These are phyloP conservation scores for Phengaris alcon DNA, from an alignment of 2,888 invertebrate species.

Conservation along the genomic window DNA sequence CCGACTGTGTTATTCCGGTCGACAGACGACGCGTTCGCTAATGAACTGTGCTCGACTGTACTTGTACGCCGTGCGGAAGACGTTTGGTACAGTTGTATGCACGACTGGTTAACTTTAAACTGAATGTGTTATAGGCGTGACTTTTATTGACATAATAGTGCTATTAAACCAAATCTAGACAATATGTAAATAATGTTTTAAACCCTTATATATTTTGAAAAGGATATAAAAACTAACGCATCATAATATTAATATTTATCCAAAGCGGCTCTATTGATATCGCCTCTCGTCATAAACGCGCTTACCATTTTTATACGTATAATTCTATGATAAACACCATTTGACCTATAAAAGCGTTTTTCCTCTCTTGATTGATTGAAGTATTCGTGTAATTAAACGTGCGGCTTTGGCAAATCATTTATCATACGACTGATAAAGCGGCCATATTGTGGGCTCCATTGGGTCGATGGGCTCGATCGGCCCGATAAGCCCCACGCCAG, in stretches of 20 bases:
- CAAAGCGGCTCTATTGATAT: background rate
- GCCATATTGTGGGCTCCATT: background rate
- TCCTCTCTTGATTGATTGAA: constrained; percentile 20
- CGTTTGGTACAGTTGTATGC: background rate
- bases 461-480: constrained; percentile 2
- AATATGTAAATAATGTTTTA: background rate
- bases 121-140: too few species aligned
- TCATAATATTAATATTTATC: constrained; percentile 3
- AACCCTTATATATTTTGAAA: background rate
- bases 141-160: too few species aligned
- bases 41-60: constrained; percentile 32
- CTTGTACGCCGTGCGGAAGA: background rate
- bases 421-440: constrained; percentile 22
- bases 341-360: constrained; percentile 21
- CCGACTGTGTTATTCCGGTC: constrained; percentile 40
- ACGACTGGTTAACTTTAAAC: background rate
- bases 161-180: too few species aligned
- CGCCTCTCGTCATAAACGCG: background rate
- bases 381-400: constrained; percentile 21
- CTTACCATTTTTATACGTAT: background rate
- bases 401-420: constrained; percentile 23
- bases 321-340: background rate
- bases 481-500: background rate
- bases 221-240: background rate
- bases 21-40: constrained; percentile 39